Conservation (phyloP, 2,113 vertebrate genomes). For the Cyphomyrus discorhynchus region DNA sequence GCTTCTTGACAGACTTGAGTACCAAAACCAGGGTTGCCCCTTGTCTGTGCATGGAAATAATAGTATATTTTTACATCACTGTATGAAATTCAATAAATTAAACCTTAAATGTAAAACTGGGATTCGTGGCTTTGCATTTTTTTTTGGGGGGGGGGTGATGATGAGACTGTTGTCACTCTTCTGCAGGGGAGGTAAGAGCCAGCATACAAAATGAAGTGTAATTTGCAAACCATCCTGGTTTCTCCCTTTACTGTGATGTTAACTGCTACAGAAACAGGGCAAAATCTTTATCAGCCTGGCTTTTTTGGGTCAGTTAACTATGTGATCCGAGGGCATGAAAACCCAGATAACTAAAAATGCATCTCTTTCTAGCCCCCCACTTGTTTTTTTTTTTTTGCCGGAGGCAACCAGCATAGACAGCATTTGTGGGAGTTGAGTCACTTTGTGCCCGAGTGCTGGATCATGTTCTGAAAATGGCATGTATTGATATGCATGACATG, state of each 20-base stretch:
- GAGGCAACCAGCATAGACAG: background rate
- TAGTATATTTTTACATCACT: slow-evolving; percentile 14
- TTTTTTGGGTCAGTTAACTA: slow-evolving; percentile 18
- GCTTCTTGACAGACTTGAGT: background rate
- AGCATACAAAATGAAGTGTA: slow-evolving; percentile 27
- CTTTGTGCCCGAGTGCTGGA: background rate
- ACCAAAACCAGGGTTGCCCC: background rate
- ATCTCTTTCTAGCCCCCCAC: background rate
- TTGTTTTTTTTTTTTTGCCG: background rate
- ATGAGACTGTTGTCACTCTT: background rate
- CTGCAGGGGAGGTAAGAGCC: background rate
- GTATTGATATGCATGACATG: background rate
- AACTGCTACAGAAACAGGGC: background rate
- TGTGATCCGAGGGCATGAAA: slow-evolving; percentile 19
- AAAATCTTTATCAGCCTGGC: background rate
- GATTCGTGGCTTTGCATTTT: background rate
- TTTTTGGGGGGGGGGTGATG: background rate
- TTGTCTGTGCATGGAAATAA: slow-evolving; percentile 8
- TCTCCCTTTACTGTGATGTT: background rate
- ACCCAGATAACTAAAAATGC: slow-evolving; percentile 14
- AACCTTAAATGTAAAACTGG: background rate
- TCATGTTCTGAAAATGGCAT: background rate
- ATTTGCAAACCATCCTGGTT: slow-evolving; percentile 27
- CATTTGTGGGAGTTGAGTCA: background rate
- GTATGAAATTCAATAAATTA: slow-evolving; percentile 9